These are phyloP conservation scores for Crotalus helleri DNA, from an alignment of 2,113 vertebrate genomes.

Conservation along the genomic window DNA sequence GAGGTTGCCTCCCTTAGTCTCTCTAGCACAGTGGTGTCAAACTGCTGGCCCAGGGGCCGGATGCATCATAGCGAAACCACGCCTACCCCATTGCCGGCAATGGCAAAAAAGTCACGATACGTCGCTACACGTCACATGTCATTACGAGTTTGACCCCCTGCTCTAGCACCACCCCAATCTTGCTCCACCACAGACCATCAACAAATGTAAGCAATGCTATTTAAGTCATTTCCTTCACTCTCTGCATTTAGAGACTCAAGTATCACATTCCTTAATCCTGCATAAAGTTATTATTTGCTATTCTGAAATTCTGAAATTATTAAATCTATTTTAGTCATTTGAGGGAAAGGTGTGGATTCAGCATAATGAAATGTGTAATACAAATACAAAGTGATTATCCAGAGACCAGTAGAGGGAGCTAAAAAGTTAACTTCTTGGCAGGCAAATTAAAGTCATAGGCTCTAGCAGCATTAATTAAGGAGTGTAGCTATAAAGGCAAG, in stretches of 20 bases:
- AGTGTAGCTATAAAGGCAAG: not conserved
- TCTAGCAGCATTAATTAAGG: not conserved
- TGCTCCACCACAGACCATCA: not conserved
- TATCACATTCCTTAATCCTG: fast-evolving
- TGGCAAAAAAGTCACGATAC: too few species aligned
- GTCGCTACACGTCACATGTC: too few species aligned
- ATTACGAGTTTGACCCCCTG: too few species aligned
- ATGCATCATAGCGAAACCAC: too few species aligned
- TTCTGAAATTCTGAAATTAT: not conserved
- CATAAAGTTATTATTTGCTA: fast-evolving
- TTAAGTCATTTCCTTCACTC: not conserved
- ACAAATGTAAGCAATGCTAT: not conserved
- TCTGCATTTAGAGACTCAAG: not conserved
- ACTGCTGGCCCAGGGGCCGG: too few species aligned
- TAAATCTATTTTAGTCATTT: not conserved
- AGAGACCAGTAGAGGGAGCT: constrained; percentile 23
- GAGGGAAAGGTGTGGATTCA: not conserved
- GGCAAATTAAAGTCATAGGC: not conserved
- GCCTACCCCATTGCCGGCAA: too few species aligned
- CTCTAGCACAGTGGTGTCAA: not conserved
- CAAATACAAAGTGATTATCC: not conserved
- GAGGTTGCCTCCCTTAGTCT: not conserved
- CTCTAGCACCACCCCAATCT: not conserved
- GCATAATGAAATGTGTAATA: not conserved
- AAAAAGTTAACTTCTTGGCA: constrained; percentile 9